Evolutionary conservation across 1,140 invertebrate species (phyloP).

Genomic region (Antheraea mylitta): DNA sequence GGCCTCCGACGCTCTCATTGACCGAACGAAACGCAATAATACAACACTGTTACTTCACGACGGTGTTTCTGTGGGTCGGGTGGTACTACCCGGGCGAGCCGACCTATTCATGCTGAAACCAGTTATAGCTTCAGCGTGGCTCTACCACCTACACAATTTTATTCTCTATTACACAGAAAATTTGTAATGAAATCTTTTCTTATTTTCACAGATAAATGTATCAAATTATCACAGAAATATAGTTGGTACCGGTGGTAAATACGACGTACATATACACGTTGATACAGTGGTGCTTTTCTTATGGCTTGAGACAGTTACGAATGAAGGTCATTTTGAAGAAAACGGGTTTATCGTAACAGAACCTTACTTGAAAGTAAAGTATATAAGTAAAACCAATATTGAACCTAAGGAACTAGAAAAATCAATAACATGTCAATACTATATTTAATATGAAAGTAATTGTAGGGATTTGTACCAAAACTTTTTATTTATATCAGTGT

Average conservation of each 20-base stretch:
- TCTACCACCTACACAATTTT: too few relatives aligned
- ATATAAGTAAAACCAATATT: constrained; percentile 30
- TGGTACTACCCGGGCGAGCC: too few relatives aligned
- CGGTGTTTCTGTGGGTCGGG: too few relatives aligned
- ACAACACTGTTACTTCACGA: too few relatives aligned
- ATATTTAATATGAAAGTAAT: constrained; percentile 23
- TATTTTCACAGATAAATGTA: constrained; percentile 57
- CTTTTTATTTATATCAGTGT: too few relatives aligned
- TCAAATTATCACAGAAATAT: constrained; percentile 17
- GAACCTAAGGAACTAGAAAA: constrained; percentile 33
- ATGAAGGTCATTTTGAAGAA: constrained; percentile 49
- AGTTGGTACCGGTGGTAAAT: constrained; percentile 14
- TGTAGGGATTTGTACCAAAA: too few relatives aligned
- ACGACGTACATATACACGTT: constrained; percentile 38
- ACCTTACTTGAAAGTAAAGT: constrained; percentile 30
- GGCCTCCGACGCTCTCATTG: too few relatives aligned
- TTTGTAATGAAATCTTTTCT: too few relatives aligned
- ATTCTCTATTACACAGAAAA: too few relatives aligned
- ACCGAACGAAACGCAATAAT: too few relatives aligned
- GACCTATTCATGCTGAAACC: too few relatives aligned
- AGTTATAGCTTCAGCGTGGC: too few relatives aligned
- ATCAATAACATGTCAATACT: constrained; percentile 53
- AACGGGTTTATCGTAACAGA: constrained; percentile 59
- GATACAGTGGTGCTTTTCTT: constrained; percentile 55
- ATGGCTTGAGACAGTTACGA: constrained; percentile 48